Conservation (phyloP, 2,888 invertebrate genomes). For the Ophion obscuratus region DNA sequence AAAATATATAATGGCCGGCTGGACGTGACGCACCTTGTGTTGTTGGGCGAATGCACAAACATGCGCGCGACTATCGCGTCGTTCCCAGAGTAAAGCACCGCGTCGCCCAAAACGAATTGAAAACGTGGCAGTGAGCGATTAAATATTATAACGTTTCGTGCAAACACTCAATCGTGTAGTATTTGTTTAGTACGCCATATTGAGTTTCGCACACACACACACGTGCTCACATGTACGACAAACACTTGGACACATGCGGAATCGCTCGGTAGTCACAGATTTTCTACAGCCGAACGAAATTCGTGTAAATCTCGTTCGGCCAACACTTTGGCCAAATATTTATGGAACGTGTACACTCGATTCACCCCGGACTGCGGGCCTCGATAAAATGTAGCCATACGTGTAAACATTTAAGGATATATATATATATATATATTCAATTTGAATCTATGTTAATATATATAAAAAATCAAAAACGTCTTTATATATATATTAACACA, state of each 20-base stretch:
- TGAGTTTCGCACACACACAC: constrained; percentile 33
- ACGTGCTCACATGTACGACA: neutral
- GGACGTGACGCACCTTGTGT: neutral
- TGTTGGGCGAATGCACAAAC: neutral
- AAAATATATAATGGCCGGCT: neutral
- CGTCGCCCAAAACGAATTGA: constrained; percentile 18
- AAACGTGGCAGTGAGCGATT: constrained; percentile 64
- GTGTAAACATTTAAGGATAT: constrained; percentile 28
- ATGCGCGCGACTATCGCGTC: neutral
- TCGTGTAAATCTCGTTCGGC: constrained; percentile 64
- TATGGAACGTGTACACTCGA: constrained; percentile 79
- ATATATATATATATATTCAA: neutral
- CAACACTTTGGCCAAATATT: constrained; percentile 81
- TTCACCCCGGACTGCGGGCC: constrained; percentile 59
- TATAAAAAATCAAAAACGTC: constrained; percentile 24
- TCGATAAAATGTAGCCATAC: constrained; percentile 30
- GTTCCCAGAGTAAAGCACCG: neutral
- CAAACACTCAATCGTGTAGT: constrained; percentile 65
- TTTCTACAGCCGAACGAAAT: constrained; percentile 51
- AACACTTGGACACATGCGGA: neutral
- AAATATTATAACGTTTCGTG: constrained; percentile 71
- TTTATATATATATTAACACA: neutral
- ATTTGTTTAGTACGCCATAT: constrained; percentile 55
- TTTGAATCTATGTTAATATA: neutral
- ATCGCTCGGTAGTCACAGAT: constrained; percentile 10